phyloP scores from a whole-genome alignment of 1,140 invertebrate species.

The Drosophila arizonae region DNA sequence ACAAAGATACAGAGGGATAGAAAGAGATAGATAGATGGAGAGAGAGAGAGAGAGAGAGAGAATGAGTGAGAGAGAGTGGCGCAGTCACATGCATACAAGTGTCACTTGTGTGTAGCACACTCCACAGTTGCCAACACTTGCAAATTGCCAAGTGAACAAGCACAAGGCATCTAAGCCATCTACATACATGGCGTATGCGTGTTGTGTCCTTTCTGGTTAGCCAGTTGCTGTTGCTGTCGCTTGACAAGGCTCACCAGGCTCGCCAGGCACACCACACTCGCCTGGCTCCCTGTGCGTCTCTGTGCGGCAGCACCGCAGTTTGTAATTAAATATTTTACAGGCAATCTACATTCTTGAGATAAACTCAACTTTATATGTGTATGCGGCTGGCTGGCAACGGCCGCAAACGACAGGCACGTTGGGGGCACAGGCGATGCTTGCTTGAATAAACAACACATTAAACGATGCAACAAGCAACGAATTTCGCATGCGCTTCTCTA shows the following conservation, averaged over 20 bases:
- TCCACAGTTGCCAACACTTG: constrained; percentile 70
- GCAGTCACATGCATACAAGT: constrained; percentile 66
- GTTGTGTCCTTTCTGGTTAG: constrained; percentile 24
- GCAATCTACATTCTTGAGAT: constrained; percentile 81
- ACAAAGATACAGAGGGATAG: constrained; percentile 39
- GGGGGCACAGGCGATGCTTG: constrained; percentile 32
- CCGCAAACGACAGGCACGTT: constrained; percentile 50
- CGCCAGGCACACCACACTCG: too few species aligned
- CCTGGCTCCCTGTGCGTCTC: constrained; percentile 32
- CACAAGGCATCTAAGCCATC: constrained; percentile 31
- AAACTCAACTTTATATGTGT: constrained; percentile 69
- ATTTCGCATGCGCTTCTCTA: constrained; percentile 45
- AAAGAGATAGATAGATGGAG: constrained; percentile 18
- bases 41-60: constrained; percentile 34
- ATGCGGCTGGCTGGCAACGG: constrained; percentile 17
- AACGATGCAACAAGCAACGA: constrained; percentile 39
- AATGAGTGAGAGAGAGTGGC: constrained; percentile 31
- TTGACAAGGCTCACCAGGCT: not conserved
- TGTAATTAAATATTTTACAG: constrained; percentile 82
- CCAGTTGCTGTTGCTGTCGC: constrained; percentile 8
- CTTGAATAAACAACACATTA: constrained; percentile 45
- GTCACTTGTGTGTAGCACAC: constrained; percentile 78
- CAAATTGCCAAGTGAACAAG: constrained; percentile 70
- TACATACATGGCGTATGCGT: constrained; percentile 43
- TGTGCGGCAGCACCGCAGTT: constrained; percentile 67